phyloP scores from a whole-genome alignment of 2,113 vertebrate species.

The Prunella himalayana region DNA sequence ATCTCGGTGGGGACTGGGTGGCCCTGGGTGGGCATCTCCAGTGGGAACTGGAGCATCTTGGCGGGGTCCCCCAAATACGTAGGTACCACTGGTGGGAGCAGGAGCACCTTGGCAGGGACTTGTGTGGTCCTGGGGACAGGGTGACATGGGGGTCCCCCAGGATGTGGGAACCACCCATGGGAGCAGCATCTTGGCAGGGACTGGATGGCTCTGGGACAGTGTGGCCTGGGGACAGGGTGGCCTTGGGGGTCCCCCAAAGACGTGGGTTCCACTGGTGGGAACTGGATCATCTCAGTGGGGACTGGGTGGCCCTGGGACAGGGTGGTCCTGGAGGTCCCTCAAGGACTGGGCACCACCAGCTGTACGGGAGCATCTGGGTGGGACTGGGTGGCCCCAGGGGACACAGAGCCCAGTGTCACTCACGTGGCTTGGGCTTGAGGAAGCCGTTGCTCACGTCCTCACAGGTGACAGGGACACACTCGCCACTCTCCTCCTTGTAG shows the following conservation, averaged over 20 bases:
- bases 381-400: neutral
- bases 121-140: neutral
- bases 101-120: neutral
- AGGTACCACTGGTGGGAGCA: neutral
- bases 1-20: neutral
- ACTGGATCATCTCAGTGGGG: neutral
- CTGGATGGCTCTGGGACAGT: neutral
- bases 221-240: neutral
- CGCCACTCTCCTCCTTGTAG: slow-evolving; percentile 87
- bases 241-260: neutral
- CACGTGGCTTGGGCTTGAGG: slow-evolving; percentile 73
- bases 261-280: neutral
- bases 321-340: neutral
- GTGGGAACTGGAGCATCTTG: neutral
- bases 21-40: neutral
- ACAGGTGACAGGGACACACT: slow-evolving; percentile 75
- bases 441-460: slow-evolving; percentile 80
- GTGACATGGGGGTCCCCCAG: neutral
- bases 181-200: neutral
- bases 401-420: neutral
- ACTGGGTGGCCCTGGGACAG: too few relatives aligned
- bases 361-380: neutral
- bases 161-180: neutral
- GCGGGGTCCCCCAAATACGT: neutral
- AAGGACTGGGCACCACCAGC: fast-evolving